These are phyloP conservation scores for Lymantria monacha DNA, from an alignment of 2,888 invertebrate species.

Conservation along the genomic window DNA sequence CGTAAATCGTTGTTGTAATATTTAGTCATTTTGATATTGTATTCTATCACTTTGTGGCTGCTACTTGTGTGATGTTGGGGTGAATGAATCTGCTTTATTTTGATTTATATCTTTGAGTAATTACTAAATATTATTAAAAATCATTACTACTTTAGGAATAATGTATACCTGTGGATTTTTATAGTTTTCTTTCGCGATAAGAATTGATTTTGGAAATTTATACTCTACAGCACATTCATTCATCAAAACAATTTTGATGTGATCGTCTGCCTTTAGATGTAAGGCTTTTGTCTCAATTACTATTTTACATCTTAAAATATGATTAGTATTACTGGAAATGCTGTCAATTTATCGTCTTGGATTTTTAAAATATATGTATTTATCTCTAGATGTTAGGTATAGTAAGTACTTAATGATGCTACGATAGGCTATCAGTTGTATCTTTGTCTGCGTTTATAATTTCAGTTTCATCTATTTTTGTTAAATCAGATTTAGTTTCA, in stretches of 20 bases:
- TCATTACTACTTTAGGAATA: too few relatives aligned
- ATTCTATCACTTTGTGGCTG: conserved; percentile 45
- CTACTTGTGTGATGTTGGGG: conserved; percentile 34
- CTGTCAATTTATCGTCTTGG: conserved; percentile 78
- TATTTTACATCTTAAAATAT: conserved; percentile 60
- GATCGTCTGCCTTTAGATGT: conserved; percentile 57
- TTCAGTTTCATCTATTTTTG: conserved; percentile 27
- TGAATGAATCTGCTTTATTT: conserved; percentile 25
- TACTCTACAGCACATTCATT: conserved; percentile 23
- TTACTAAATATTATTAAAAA: background rate
- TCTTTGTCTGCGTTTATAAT: conserved; percentile 36
- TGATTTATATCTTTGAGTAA: background rate
- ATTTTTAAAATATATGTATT: conserved; percentile 56
- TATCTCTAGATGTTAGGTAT: conserved; percentile 55
- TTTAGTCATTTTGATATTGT: conserved; percentile 48
- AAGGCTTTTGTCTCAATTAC: conserved; percentile 72
- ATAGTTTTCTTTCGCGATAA: too few relatives aligned
- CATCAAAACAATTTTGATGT: conserved; percentile 36
- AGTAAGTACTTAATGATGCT: conserved; percentile 51
- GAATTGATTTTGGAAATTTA: too few relatives aligned
- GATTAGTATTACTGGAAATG: conserved; percentile 68
- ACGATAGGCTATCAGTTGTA: conserved; percentile 47
- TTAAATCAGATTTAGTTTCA: background rate
- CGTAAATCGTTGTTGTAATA: conserved; percentile 55
- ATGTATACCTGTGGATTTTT: too few relatives aligned